Percentiles rank a stretch among this genome's conserved stretches.
phyloP scores from a whole-genome alignment of 2,113 vertebrate species.

The Tetrax tetrax region DNA sequence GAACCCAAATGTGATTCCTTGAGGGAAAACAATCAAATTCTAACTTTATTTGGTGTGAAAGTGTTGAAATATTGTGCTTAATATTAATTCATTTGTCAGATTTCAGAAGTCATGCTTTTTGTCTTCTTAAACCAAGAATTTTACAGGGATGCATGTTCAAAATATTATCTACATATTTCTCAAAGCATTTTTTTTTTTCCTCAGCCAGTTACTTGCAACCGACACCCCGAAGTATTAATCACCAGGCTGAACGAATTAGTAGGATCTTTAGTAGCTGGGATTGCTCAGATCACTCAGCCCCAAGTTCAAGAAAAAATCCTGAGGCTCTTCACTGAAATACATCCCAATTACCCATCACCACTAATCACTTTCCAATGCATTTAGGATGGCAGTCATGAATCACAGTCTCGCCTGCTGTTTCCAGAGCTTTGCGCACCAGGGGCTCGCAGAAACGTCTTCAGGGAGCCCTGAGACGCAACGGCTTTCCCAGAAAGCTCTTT shows the following conservation, averaged over 20 bases:
- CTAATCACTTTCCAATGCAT: not conserved
- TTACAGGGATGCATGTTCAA: not conserved
- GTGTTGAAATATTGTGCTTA: not conserved
- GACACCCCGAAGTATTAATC: not conserved
- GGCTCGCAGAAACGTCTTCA: not conserved
- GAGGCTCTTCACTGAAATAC: not conserved
- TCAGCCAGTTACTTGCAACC: not conserved
- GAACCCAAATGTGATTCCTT: not conserved
- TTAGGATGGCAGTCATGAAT: not conserved
- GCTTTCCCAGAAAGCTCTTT: constrained; percentile 14
- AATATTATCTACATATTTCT: rapidly evolving
- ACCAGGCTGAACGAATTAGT: rapidly evolving
- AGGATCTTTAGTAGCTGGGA: too few relatives aligned
- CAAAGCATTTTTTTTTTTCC: not conserved
- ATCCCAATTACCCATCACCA: not conserved
- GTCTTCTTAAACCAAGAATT: not conserved
- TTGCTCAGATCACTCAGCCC: not conserved
- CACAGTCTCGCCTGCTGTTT: not conserved
- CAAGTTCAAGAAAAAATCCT: not conserved
- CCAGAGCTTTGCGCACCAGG: not conserved
- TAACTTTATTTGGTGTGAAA: not conserved
- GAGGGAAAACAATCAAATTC: not conserved
- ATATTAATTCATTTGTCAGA: not conserved
- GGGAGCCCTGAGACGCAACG: not conserved
- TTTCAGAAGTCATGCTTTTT: not conserved